Base-by-base conservation (phyloP, 2,888 invertebrate species). In the Andricus quercusramuli region DNA sequence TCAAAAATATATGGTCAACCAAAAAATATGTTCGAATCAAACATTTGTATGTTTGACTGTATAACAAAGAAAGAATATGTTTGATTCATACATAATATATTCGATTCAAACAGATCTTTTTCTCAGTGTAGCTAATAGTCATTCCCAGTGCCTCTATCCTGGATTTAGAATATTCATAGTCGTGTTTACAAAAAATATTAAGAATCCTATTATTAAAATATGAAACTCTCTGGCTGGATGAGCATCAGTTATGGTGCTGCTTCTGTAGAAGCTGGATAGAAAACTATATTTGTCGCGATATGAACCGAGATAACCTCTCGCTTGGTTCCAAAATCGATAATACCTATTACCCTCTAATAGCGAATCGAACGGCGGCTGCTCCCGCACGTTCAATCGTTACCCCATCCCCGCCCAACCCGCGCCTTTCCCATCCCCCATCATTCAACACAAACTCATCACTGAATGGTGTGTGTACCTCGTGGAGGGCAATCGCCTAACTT, bases 291-390 rank as follows among this genome's bases (percentile, higher is more conserved):
- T 85, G 84, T 85, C 84, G 85, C 79, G 86, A 84, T 85, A 85
- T 83, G 81, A 85, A 86, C 82, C 78, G 80, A 80, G 83, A 86
- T 87, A 86, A 85, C 84, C 86, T 83, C 80, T 77, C 78, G 81
- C 79, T 80, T 78, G 85, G 83, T 84, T 83, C 81, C 82, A 83
- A 87, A 87, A 87, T 87, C 86, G 84, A 87, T 87, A 86, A 85
- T 87, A 86, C 85, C 82, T 85, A 87, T 86, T 87, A 87, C 82
- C 84, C 85, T 85, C 84, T 87, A 87, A 87, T 87, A 87, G 82
- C 83, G 84, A 85, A 82, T 87, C 84, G 81, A 80, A 68, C 83
- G 78, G 78, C 51, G 17, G 56, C 78, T 32, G 74, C 78, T 32
- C 78, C 65, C 65, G 51, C 47, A 74, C 68, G 17, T 66, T 79